phyloP scores from a whole-genome alignment of 1,140 invertebrate genomes.

The Neocloeon triangulifer region DNA sequence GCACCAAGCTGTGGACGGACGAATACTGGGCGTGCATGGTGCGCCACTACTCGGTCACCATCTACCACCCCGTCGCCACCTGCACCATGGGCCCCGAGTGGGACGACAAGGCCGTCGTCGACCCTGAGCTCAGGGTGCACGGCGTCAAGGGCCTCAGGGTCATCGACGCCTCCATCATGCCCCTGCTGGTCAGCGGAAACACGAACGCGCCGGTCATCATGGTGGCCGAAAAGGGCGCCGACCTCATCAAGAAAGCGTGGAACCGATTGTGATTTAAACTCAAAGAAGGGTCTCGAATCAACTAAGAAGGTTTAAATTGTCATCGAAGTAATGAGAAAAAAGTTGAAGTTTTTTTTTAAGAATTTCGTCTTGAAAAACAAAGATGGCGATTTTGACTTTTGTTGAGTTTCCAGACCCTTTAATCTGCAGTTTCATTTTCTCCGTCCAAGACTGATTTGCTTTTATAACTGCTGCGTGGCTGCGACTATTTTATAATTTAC shows the following conservation, averaged over 20 bases:
- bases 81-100: slow-evolving; percentile 80
- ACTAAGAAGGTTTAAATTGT: too few species aligned
- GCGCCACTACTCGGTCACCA: slow-evolving; percentile 49
- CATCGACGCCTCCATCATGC: slow-evolving; percentile 72
- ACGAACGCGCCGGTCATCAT: slow-evolving; percentile 67
- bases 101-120: slow-evolving; percentile 68
- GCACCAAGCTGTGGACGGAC: slow-evolving; percentile 39
- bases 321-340: too few species aligned
- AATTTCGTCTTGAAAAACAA: too few species aligned
- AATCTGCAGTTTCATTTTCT: too few species aligned
- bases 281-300: too few species aligned
- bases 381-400: too few species aligned
- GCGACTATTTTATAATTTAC: too few species aligned
- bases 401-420: too few species aligned
- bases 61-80: slow-evolving; percentile 74
- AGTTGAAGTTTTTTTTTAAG: too few species aligned
- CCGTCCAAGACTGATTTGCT: too few species aligned
- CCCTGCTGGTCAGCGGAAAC: slow-evolving; percentile 57
- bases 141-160: slow-evolving; percentile 55
- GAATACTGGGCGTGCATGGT: slow-evolving; percentile 68
- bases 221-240: slow-evolving; percentile 64
- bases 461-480: too few species aligned
- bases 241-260: slow-evolving; percentile 65
- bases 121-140: slow-evolving; percentile 56
- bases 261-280: slow-evolving; percentile 5